Percentiles rank a stretch among this genome's conserved stretches.
Conservation (phyloP, 53 echinoderm and acorn worm genomes). For the Paracentrotus lividus region DNA sequence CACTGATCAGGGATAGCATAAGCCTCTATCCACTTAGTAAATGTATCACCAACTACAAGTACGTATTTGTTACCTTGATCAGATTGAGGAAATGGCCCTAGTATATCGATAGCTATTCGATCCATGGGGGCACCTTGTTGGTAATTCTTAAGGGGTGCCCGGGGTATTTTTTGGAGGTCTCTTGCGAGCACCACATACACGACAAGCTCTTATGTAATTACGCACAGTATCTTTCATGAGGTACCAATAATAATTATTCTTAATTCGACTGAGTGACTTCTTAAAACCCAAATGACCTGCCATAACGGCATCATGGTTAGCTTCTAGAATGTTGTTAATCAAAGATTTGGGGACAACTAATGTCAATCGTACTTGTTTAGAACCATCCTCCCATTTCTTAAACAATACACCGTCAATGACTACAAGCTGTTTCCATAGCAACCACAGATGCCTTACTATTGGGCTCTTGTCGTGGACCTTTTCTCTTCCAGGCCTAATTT, state of each 20-base stretch:
- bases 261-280: conserved; percentile 58
- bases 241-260: conserved; percentile 72
- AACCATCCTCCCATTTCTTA: conserved; percentile 37
- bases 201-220: conserved; percentile 59
- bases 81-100: conserved; percentile 67
- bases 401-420: conserved; percentile 67
- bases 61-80: conserved; percentile 63
- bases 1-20: conserved; percentile 73
- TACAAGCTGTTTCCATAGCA: conserved; percentile 70
- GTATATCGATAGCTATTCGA: conserved; percentile 42
- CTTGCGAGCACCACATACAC: conserved; percentile 64
- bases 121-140: conserved; percentile 65
- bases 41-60: conserved; percentile 64
- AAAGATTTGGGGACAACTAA: conserved; percentile 37
- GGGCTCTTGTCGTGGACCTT: neutral
- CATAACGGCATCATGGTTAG: conserved; percentile 54
- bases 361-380: conserved; percentile 4
- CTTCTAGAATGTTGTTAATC: conserved; percentile 36
- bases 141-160: conserved; percentile 47
- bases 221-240: conserved; percentile 56
- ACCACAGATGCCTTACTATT: conserved; percentile 65
- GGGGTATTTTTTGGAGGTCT: conserved; percentile 42
- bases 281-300: conserved; percentile 75
- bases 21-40: conserved; percentile 74
- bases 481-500: conserved; percentile 55